Base-by-base conservation (phyloP, 2,888 invertebrate genomes). In the Acleris cristana region DNA sequence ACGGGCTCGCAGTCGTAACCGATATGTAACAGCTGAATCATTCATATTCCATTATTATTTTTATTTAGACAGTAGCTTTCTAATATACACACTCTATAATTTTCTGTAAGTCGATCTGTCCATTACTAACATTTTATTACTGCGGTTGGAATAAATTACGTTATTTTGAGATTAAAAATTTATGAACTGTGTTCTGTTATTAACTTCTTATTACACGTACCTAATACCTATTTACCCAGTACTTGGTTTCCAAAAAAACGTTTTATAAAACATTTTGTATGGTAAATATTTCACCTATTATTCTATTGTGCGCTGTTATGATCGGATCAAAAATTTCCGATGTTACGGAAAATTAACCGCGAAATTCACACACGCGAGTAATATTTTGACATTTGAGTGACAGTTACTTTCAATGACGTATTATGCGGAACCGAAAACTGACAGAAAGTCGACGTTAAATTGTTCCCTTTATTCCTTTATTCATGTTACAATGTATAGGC, bases 361-460 rank as follows among this genome's bases (percentile, higher is more conserved):
- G 76, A 83, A 86, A 81, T 82, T 81, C 77, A 77, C 73, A 75
- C 69, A 71, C 75, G 79, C 79, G 78, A 79, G 80, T 77, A 79
- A 82, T 86, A 79, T 88, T 89, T 83, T 88, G 91, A 92, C 92
- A 80, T 83, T 86, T 92, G 92, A 91, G 83, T 90, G 92, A 92
- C 92, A 89, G 84, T 83, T 83, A 79, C 86, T 89, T 90, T 90
- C 89, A 89, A 84, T 89, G 81, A 79, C 81, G 81, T 83, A 86
- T 87, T 84, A 85, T 77, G 82, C 81, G 87, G 83, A 86, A 84
- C 88, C 74, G 83, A 87, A 84, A 80, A 82, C 78, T 81, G 84
- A 77, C 82, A 76, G 71, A 76, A 79, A 79, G 73, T 76, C 72
- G 75, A 77, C 76, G 70, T 65, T 45, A 58, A 58, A 66, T 66